phyloP scores from a whole-genome alignment of 2,113 vertebrate genomes.

The Corythornis madagascariensis region DNA sequence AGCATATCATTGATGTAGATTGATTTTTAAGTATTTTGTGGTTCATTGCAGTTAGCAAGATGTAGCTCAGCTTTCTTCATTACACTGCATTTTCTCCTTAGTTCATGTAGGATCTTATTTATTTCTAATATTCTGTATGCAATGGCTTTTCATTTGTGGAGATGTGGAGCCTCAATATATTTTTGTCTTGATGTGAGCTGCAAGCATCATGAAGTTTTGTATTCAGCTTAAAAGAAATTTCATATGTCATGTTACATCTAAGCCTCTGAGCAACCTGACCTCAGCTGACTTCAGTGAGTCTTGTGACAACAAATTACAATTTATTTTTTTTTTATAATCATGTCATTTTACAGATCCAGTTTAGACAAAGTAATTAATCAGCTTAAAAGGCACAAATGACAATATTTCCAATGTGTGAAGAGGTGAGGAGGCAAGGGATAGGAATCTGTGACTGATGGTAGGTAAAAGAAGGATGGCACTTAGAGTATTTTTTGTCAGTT shows the following conservation, averaged over 20 bases:
- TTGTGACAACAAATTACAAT: background rate
- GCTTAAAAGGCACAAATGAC: background rate
- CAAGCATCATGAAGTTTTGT: background rate
- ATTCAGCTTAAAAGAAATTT: background rate
- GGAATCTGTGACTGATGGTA: background rate
- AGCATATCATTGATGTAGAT: background rate
- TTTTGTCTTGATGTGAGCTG: background rate
- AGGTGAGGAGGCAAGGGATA: background rate
- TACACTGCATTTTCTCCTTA: background rate
- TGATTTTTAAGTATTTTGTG: background rate
- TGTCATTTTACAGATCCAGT: background rate
- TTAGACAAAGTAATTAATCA: background rate
- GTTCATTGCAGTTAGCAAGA: background rate
- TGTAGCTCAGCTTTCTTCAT: background rate
- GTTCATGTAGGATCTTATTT: background rate
- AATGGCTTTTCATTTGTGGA: background rate
- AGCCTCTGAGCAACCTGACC: background rate
- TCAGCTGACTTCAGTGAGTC: background rate
- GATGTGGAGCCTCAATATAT: background rate
- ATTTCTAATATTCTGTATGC: background rate
- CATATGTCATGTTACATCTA: background rate
- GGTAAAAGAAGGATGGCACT: background rate
- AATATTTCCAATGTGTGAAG: background rate
- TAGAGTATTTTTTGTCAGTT: background rate
- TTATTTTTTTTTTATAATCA: background rate